phyloP scores from a whole-genome alignment of 2,888 invertebrate species.

The Drosophila vallismaia region DNA sequence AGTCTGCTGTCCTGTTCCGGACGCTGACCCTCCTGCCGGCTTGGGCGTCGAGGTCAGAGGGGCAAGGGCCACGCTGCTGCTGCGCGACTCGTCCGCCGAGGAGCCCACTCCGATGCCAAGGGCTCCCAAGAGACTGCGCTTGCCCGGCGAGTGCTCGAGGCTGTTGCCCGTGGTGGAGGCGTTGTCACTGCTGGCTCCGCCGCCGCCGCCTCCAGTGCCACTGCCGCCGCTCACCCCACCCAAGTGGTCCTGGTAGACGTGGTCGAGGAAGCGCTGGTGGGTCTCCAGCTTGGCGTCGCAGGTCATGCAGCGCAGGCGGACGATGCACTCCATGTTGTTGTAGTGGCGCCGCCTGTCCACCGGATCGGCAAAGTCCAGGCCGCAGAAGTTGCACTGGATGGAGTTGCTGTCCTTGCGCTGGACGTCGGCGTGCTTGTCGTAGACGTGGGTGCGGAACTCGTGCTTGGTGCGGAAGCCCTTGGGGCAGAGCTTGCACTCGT shows the following conservation, averaged over 20 bases:
- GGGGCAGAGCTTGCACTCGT: conserved; percentile 83
- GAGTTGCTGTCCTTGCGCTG: conserved; percentile 82
- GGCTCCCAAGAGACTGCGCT: conserved; percentile 61
- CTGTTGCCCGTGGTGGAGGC: conserved; percentile 43
- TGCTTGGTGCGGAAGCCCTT: conserved; percentile 83
- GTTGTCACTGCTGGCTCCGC: conserved; percentile 21
- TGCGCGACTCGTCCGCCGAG: conserved; percentile 77
- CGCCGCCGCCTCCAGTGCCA: conserved; percentile 16
- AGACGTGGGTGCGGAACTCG: conserved; percentile 84
- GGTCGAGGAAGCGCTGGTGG: conserved; percentile 83
- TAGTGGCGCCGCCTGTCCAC: conserved; percentile 83
- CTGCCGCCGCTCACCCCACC: conserved; percentile 63
- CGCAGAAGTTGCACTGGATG: conserved; percentile 83
- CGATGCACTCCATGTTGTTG: conserved; percentile 84
- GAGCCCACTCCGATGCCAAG: conserved; percentile 65
- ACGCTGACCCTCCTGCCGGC: conserved; percentile 12
- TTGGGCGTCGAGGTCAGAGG: conserved; percentile 60
- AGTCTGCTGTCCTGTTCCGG: conserved; percentile 23
- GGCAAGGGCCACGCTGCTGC: conserved; percentile 42
- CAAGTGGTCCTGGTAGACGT: conserved; percentile 83
- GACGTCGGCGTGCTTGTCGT: conserved; percentile 83
- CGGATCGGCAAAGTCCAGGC: conserved; percentile 82
- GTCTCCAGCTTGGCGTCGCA: conserved; percentile 83
- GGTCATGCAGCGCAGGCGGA: conserved; percentile 82
- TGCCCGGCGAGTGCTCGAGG: conserved; percentile 71